Conservation (phyloP, 2,113 vertebrate species). For the Thalassarche chlororhynchos region DNA sequence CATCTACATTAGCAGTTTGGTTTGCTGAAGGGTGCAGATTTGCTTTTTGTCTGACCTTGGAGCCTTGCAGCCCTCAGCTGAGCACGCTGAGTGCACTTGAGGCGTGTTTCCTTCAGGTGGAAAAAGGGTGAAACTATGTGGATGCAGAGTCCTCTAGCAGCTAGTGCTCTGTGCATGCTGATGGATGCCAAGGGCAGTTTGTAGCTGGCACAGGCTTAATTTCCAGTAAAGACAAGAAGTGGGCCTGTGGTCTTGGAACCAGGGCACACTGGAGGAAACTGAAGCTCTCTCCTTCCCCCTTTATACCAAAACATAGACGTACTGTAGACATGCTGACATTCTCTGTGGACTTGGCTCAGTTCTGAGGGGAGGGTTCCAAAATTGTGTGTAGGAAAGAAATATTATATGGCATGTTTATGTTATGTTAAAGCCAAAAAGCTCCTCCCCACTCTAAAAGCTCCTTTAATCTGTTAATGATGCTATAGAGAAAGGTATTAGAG, state of each 20-base stretch:
- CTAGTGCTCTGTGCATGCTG: not conserved
- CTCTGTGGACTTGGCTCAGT: not conserved
- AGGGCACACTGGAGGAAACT: accelerated
- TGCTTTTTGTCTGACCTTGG: not conserved
- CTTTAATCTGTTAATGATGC: not conserved
- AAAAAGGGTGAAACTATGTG: not conserved
- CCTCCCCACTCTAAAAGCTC: not conserved
- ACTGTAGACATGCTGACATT: not conserved
- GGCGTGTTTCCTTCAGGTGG: not conserved
- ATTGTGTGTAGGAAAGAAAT: not conserved
- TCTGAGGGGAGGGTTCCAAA: not conserved
- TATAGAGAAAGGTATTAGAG: not conserved
- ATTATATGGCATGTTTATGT: not conserved
- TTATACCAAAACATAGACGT: not conserved
- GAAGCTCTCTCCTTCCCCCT: not conserved
- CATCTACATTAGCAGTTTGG: not conserved
- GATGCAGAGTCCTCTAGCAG: not conserved
- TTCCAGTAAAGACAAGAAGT: not conserved
- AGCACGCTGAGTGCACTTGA: not conserved
- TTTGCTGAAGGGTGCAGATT: not conserved
- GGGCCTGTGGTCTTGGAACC: not conserved
- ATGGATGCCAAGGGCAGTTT: not conserved
- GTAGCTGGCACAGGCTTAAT: not conserved
- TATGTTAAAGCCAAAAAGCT: not conserved
- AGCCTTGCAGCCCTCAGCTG: not conserved